These are phyloP conservation scores for Lordiphosa clarofinis DNA, from an alignment of 1,140 invertebrate genomes.

Conservation along the genomic window DNA sequence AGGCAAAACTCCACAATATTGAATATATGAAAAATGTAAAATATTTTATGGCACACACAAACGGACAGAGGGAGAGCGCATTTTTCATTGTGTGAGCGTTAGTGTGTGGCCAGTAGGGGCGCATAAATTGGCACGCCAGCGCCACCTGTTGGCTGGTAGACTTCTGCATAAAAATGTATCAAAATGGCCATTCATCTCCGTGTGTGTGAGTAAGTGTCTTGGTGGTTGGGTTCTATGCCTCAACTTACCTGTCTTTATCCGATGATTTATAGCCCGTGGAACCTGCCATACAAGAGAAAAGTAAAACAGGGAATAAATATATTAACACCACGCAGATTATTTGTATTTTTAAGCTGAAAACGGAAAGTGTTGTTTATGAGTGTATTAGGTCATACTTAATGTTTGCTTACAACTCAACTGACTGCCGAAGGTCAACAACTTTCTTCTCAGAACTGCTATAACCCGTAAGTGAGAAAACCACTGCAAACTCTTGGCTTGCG, in stretches of 20 bases:
- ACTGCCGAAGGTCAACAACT: no score
- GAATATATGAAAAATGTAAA: conserved; percentile 68
- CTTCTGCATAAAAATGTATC: conserved; percentile 64
- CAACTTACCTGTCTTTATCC: conserved; percentile 80
- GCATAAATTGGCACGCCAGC: conserved; percentile 70
- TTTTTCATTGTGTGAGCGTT: no score
- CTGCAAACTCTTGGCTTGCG: no score
- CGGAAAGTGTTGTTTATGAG: no score
- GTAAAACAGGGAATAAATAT: conserved; percentile 28
- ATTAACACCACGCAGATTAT: no score
- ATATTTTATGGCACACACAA: conserved; percentile 46
- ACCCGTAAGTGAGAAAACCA: no score
- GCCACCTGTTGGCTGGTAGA: conserved; percentile 60
- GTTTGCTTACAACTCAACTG: no score
- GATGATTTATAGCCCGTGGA: conserved; percentile 79
- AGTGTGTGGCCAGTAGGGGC: conserved; percentile 47
- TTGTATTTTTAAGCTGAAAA: no score
- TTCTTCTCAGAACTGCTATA: no score
- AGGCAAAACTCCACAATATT: conserved; percentile 52
- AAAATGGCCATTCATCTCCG: conserved; percentile 62
- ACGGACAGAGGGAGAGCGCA: conserved; percentile 2
- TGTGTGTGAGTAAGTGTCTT: conserved; percentile 6
- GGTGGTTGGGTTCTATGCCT: conserved; percentile 41
- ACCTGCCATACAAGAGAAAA: conserved; percentile 51
- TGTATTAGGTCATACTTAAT: no score